Percentiles rank a stretch among this genome's conserved stretches.
phyloP scores from a whole-genome alignment of 1,140 invertebrate genomes.

The Caenorhabditis latens region DNA sequence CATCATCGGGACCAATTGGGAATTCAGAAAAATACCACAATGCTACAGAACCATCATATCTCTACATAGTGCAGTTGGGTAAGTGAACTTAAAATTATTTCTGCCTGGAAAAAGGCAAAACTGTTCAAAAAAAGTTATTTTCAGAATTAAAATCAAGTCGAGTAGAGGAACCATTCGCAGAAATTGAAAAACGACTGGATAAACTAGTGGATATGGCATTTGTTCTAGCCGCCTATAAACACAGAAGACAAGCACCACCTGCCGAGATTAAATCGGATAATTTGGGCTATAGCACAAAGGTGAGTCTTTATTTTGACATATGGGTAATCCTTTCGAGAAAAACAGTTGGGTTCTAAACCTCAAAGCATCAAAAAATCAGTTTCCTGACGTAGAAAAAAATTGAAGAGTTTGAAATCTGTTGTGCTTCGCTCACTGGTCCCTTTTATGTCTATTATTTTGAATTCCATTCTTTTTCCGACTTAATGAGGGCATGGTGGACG shows the following conservation, averaged over 20 bases:
- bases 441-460: too few relatives aligned
- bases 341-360: not conserved
- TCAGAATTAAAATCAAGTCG: slow-evolving; percentile 37
- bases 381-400: not conserved
- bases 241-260: slow-evolving; percentile 23
- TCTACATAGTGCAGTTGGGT: slow-evolving; percentile 9
- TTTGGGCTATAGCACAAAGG: slow-evolving; percentile 19
- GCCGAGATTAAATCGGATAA: slow-evolving; percentile 1
- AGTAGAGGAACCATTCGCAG: not conserved
- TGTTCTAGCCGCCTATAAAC: slow-evolving; percentile 6
- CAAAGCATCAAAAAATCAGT: slow-evolving; percentile 1
- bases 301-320: not conserved
- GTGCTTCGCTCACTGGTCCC: not conserved
- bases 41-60: not conserved
- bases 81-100: not conserved
- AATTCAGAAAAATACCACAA: slow-evolving; percentile 11
- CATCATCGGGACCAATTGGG: not conserved
- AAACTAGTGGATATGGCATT: slow-evolving; percentile 36
- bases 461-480: not conserved
- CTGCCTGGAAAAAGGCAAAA: not conserved
- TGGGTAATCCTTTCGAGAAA: not conserved
- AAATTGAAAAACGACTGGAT: not conserved
- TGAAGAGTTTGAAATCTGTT: not conserved
- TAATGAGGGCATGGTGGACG: slow-evolving; percentile 14
- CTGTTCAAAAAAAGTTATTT: not conserved